Conservation (phyloP, 2,113 vertebrate genomes). For the Reinhardtius hippoglossoides region DNA sequence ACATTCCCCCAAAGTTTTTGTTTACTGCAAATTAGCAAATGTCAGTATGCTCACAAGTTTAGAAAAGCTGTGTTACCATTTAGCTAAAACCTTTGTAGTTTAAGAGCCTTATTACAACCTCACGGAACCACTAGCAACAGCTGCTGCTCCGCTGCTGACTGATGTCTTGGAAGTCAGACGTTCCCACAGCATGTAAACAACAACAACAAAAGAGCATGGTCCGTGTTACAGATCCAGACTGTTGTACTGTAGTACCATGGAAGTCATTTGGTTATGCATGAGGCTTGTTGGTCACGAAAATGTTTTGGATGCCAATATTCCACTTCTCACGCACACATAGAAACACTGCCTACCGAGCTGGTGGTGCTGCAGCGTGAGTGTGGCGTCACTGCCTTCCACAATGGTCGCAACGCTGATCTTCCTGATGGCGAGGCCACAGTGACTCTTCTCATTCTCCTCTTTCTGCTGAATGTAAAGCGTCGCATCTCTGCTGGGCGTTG, state of each 20-base stretch:
- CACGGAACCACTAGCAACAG: too few relatives aligned
- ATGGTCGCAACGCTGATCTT: constrained; percentile 78
- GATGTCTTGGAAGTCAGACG: neutral
- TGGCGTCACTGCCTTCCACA: constrained; percentile 66
- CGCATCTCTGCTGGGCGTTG: constrained; percentile 75
- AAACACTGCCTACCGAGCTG: constrained; percentile 68
- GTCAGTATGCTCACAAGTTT: neutral
- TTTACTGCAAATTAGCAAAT: neutral
- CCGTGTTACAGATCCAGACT: too few relatives aligned
- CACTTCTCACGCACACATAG: neutral
- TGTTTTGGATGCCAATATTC: too few relatives aligned
- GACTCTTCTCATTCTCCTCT: constrained; percentile 71
- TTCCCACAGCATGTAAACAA: neutral
- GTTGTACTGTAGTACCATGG: too few relatives aligned
- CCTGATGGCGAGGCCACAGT: constrained; percentile 78
- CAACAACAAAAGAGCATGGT: neutral
- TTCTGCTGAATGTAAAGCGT: constrained; percentile 79
- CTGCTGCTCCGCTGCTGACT: constrained; percentile 9
- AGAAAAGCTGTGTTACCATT: neutral
- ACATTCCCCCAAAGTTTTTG: neutral
- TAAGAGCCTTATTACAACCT: neutral
- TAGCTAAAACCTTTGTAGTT: neutral
- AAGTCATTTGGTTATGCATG: too few relatives aligned
- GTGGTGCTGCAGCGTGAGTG: constrained; percentile 77
- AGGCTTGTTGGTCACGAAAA: too few relatives aligned